Percentiles rank a stretch among this genome's conserved stretches.
These are phyloP conservation scores for Syrista parreyssii DNA, from an alignment of 2,888 invertebrate genomes.

Conservation along the genomic window DNA sequence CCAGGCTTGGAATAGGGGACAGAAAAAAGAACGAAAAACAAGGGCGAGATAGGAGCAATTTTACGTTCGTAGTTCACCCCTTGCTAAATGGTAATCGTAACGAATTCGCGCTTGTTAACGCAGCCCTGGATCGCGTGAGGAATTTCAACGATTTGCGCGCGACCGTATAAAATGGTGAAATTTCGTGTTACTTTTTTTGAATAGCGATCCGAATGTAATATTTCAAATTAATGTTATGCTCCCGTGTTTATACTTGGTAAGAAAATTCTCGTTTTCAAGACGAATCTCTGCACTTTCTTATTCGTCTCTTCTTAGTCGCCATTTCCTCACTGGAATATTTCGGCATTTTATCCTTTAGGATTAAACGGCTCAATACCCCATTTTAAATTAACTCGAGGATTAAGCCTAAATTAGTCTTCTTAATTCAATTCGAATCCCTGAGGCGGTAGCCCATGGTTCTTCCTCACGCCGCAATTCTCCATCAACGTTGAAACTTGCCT, in stretches of 20 bases:
- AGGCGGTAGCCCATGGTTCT: background rate
- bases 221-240: background rate
- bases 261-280: background rate
- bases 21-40: slow-evolving; percentile 6
- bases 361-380: slow-evolving; percentile 32
- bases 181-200: background rate
- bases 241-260: background rate
- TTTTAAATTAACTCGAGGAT: slow-evolving; percentile 45
- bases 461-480: background rate
- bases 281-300: background rate
- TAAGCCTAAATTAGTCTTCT: slow-evolving; percentile 44
- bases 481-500: background rate
- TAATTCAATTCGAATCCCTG: slow-evolving; percentile 44
- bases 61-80: slow-evolving; percentile 3
- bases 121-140: background rate
- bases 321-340: slow-evolving; percentile 9
- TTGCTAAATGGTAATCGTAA: background rate
- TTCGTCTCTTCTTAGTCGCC: background rate
- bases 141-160: background rate
- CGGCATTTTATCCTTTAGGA: slow-evolving; percentile 36
- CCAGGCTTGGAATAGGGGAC: background rate
- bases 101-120: background rate
- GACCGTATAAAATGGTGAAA: background rate
- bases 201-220: background rate
- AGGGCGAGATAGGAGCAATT: slow-evolving; percentile 5